phyloP scores from a whole-genome alignment of 2,888 invertebrate genomes.

The Epirrhoe tristata region DNA sequence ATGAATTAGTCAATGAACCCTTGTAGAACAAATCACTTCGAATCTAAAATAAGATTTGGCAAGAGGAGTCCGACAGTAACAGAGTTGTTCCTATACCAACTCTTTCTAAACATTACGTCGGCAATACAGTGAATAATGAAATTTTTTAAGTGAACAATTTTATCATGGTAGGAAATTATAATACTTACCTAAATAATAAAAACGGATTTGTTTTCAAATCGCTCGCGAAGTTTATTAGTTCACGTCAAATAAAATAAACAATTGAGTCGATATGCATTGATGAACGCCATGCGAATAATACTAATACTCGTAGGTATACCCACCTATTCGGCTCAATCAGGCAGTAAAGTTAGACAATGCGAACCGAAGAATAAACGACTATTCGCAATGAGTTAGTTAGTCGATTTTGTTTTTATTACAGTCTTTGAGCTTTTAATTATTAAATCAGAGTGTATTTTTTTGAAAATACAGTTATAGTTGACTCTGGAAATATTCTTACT shows the following conservation, averaged over 20 bases:
- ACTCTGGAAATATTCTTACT: slow-evolving; percentile 8
- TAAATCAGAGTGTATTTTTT: slow-evolving; percentile 15
- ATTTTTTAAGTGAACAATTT: too few relatives aligned
- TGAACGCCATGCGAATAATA: not conserved
- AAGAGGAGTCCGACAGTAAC: not conserved
- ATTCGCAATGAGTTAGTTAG: slow-evolving; percentile 29
- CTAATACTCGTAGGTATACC: too few relatives aligned
- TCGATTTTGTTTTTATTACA: slow-evolving; percentile 46
- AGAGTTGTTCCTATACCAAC: not conserved
- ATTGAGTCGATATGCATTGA: not conserved
- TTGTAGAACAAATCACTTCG: slow-evolving; percentile 2
- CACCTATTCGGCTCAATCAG: slow-evolving; percentile 4
- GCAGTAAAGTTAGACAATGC: slow-evolving; percentile 1
- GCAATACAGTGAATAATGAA: too few relatives aligned
- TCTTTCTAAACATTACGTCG: not conserved
- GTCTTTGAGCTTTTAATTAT: slow-evolving; percentile 42
- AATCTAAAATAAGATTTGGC: slow-evolving; percentile 9
- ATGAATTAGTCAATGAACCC: slow-evolving; percentile 12
- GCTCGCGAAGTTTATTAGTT: not conserved
- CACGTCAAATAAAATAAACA: slow-evolving; percentile 4
- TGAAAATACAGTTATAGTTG: slow-evolving; percentile 24
- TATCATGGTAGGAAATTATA: too few relatives aligned
- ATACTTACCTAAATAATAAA: too few relatives aligned
- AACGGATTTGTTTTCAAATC: not conserved
- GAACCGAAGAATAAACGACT: slow-evolving; percentile 14